These are phyloP conservation scores for Gopherus evgoodei DNA, from an alignment of 2,113 vertebrate species.

Conservation along the genomic window DNA sequence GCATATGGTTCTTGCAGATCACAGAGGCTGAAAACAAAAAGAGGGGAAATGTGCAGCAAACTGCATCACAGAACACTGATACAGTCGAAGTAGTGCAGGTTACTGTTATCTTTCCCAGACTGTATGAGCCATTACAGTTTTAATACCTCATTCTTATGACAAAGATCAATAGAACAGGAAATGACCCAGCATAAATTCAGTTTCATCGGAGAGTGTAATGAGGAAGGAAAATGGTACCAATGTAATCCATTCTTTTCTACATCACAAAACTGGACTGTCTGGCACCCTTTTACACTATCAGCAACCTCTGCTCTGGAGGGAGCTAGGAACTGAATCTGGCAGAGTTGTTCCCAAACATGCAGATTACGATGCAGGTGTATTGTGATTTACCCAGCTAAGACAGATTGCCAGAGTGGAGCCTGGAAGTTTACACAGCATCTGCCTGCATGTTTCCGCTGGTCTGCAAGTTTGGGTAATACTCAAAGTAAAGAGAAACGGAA, in stretches of 20 bases:
- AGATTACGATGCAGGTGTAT: background rate
- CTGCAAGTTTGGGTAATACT: background rate
- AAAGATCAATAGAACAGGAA: constrained; percentile 42
- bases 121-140: constrained; percentile 55
- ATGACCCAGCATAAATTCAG: constrained; percentile 5
- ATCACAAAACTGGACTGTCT: background rate
- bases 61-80: constrained; percentile 57
- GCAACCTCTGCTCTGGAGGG: background rate
- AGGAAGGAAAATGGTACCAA: constrained; percentile 16
- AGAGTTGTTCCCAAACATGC: background rate
- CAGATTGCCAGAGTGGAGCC: rapidly evolving
- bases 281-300: background rate
- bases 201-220: background rate
- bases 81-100: constrained; percentile 39
- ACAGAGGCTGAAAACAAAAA: constrained; percentile 23
- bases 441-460: background rate
- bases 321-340: background rate
- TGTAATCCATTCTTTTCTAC: constrained; percentile 2
- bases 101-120: constrained; percentile 49
- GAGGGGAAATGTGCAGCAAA: constrained; percentile 2
- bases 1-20: constrained; percentile 13
- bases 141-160: constrained; percentile 43
- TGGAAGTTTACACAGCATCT: background rate
- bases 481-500: rapidly evolving
- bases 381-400: background rate